Percentiles rank a stretch among this genome's conserved stretches.
Evolutionary conservation across 2,797 vertebrate species (phyloP).

Genomic region (Mus caroli): DNA sequence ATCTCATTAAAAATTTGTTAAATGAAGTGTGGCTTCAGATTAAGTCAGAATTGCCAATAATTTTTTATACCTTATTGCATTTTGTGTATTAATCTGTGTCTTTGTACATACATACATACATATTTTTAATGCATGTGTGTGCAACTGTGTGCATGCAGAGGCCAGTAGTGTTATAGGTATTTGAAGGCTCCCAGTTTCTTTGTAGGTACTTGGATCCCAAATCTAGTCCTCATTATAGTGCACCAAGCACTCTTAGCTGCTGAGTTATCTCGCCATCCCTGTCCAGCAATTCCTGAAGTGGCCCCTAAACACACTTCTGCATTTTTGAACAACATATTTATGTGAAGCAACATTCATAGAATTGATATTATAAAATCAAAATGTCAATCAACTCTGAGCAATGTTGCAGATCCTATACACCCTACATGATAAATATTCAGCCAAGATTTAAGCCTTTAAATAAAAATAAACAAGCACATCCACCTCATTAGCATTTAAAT

Average conservation of each 20-base stretch:
- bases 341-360: background rate
- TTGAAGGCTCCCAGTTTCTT: background rate
- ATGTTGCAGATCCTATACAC: background rate
- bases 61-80: background rate
- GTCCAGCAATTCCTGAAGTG: background rate
- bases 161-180: background rate
- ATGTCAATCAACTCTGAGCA: background rate
- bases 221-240: background rate
- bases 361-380: constrained; percentile 16
- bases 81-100: background rate
- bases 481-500: constrained; percentile 17
- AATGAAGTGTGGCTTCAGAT: background rate
- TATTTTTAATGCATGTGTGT: background rate
- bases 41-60: background rate
- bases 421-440: background rate
- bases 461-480: constrained; percentile 37
- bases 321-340: background rate
- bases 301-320: background rate
- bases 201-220: background rate
- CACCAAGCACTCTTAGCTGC: background rate
- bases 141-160: background rate
- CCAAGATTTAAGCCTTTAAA: constrained; percentile 27
- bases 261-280: background rate
- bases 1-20: background rate
- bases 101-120: background rate